These are phyloP conservation scores for Hypomecis punctinalis DNA, from an alignment of 2,888 invertebrate species.

Conservation along the genomic window DNA sequence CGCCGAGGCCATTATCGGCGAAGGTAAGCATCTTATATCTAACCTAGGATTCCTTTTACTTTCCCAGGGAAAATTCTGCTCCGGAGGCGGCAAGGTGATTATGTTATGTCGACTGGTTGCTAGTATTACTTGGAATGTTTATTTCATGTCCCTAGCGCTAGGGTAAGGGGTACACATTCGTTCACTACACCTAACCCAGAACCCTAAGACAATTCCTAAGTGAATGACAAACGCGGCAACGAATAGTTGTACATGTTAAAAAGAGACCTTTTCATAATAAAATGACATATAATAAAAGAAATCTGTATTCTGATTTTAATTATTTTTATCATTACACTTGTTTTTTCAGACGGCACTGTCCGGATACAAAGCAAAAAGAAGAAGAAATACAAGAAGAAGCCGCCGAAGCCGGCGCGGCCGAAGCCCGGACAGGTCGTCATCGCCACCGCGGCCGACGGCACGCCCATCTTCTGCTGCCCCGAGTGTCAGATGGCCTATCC, in stretches of 20 bases:
- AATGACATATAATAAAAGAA: no score
- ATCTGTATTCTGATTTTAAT: no score
- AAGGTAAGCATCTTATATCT: conserved; percentile 54
- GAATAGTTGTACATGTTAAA: no score
- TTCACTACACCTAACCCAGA: not conserved
- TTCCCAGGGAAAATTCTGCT: no score
- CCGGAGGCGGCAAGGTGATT: no score
- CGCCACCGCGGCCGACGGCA: conserved; percentile 82
- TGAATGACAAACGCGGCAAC: no score
- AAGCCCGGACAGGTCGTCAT: conserved; percentile 84
- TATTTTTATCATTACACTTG: not conserved
- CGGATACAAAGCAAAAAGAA: conserved; percentile 86
- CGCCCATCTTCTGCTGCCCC: conserved; percentile 91
- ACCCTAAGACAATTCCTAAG: not conserved
- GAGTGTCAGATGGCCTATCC: conserved; percentile 93
- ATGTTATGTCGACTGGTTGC: no score
- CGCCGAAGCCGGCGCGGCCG: conserved; percentile 91
- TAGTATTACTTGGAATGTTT: no score
- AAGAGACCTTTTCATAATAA: no score
- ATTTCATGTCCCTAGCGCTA: no score
- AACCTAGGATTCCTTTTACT: no score
- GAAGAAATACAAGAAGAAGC: conserved; percentile 93
- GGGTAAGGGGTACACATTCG: not conserved
- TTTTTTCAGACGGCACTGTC: conserved; percentile 60
- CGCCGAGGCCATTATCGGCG: conserved; percentile 62